These are phyloP conservation scores for Eucriotettix oculatus DNA, from an alignment of 2,888 invertebrate genomes.

Conservation along the genomic window DNA sequence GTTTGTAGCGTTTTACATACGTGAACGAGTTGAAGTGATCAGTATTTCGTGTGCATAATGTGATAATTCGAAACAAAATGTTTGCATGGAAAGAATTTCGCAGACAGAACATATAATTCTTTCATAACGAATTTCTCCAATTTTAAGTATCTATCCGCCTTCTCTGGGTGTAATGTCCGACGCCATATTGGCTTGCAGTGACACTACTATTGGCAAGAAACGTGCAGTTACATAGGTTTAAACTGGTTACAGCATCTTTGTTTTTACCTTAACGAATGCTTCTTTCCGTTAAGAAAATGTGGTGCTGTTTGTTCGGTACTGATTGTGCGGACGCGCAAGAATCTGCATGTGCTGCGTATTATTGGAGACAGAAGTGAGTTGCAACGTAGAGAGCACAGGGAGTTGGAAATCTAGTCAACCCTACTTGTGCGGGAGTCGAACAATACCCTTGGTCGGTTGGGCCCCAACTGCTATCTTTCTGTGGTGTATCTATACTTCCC, in stretches of 20 bases:
- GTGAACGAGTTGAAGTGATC: no score
- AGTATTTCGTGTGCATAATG: no score
- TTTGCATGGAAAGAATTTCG: no score
- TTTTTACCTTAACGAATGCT: no score
- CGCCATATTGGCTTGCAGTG: constrained; percentile 13
- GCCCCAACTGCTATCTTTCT: constrained; percentile 22
- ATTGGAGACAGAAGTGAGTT: constrained; percentile 25
- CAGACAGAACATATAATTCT: no score
- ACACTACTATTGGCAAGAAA: constrained; percentile 9
- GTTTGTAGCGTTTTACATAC: no score
- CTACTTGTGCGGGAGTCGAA: constrained; percentile 29
- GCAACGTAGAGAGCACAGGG: constrained; percentile 31
- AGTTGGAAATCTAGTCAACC: constrained; percentile 26
- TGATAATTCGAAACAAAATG: no score
- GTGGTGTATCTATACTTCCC: constrained; percentile 15
- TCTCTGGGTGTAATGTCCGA: constrained; percentile 3
- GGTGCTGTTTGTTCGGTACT: no score
- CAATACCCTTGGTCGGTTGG: constrained; percentile 23
- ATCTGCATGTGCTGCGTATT: constrained; percentile 24
- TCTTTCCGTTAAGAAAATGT: no score
- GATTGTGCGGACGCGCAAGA: not conserved
- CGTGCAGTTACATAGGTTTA: constrained; percentile 2
- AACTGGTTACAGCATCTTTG: no score
- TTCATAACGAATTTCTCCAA: no score
- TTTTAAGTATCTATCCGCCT: not conserved